Percentiles rank a stretch among this genome's conserved stretches.
Conservation (phyloP, 2,797 vertebrate genomes). For the Hozukius guyotensis region DNA sequence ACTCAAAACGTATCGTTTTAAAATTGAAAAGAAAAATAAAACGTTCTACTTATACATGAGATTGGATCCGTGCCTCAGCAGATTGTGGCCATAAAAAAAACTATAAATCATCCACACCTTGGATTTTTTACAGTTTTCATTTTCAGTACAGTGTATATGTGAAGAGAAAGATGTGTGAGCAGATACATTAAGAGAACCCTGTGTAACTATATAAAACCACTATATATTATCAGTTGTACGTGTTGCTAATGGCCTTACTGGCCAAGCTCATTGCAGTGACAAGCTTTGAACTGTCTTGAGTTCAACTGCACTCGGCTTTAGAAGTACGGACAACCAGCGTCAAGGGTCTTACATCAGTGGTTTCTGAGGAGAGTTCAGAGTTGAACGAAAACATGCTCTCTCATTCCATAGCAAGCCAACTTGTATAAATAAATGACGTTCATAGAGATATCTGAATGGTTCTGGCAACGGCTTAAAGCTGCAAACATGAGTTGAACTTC, state of each 20-base stretch:
- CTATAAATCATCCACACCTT: background rate
- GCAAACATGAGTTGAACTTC: conserved; percentile 37
- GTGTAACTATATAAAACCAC: background rate
- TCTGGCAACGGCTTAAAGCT: conserved; percentile 25
- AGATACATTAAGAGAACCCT: background rate
- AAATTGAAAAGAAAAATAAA: background rate
- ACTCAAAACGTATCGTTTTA: background rate
- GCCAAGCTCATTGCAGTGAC: background rate
- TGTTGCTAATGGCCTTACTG: background rate
- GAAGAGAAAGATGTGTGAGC: background rate
- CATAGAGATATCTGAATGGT: conserved; percentile 30
- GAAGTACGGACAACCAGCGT: background rate
- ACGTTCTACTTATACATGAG: background rate
- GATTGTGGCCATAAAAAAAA: background rate
- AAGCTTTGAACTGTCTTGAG: background rate
- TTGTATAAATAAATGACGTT: conserved; percentile 55
- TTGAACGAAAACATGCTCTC: conserved; percentile 53
- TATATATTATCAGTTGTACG: background rate
- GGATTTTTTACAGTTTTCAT: background rate
- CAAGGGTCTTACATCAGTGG: conserved; percentile 6
- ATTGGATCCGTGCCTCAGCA: background rate
- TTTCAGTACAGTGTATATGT: background rate
- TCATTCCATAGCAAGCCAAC: conserved; percentile 29
- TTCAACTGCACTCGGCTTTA: conserved; percentile 5
- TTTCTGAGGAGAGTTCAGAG: conserved; percentile 39